Conservation (phyloP, 2,797 vertebrate species). For the Clarias laeviceps region DNA sequence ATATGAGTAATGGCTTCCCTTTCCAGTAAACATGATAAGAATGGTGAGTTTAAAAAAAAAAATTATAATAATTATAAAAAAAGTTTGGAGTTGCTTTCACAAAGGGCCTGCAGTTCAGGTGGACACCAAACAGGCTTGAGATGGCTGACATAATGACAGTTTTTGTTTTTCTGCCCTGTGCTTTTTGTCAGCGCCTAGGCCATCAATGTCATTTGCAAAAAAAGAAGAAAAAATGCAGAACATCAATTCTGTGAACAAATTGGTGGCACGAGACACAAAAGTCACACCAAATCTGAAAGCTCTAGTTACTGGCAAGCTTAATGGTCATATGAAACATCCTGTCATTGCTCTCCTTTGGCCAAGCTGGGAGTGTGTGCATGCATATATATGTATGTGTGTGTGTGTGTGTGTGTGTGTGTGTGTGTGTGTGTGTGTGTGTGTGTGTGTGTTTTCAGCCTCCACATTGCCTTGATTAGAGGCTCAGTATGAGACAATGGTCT, state of each 20-base stretch:
- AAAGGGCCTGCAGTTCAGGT: conserved; percentile 9
- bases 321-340: background rate
- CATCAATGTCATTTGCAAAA: background rate
- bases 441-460: conserved; percentile 39
- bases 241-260: conserved; percentile 25
- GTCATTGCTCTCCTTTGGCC: background rate
- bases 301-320: background rate
- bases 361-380: conserved; percentile 1
- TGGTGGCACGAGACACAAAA: conserved; percentile 24
- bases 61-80: background rate
- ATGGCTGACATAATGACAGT: background rate
- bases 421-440: conserved; percentile 11
- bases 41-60: background rate
- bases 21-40: conserved; percentile 26
- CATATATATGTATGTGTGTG: background rate
- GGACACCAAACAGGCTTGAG: background rate
- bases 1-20: conserved; percentile 24
- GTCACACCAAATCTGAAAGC: conserved; percentile 20
- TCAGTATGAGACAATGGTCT: conserved; percentile 65
- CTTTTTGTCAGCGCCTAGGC: background rate
- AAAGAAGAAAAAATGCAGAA: too few species aligned
- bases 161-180: background rate
- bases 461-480: conserved; percentile 64
- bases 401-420: background rate
- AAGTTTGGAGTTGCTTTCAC: background rate